Evolutionary conservation across 2,113 vertebrate species (phyloP).

Genomic region (Haemorhous mexicanus): DNA sequence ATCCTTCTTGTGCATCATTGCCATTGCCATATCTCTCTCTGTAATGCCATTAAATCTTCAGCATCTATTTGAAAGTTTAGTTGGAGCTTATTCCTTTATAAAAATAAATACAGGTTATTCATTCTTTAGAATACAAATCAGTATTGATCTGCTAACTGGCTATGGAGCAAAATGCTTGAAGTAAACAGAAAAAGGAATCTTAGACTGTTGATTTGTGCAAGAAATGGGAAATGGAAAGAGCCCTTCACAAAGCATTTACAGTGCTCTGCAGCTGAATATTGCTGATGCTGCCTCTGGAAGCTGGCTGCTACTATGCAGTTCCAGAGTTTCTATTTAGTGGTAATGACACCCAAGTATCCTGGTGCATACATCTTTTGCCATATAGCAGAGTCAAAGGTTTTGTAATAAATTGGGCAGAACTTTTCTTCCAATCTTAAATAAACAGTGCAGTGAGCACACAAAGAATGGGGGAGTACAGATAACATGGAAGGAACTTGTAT

Average conservation of each 20-base stretch:
- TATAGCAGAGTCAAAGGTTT: background rate
- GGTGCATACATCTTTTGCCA: background rate
- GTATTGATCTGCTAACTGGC: background rate
- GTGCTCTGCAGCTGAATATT: background rate
- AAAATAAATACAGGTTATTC: background rate
- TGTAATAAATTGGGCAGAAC: background rate
- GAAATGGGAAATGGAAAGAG: background rate
- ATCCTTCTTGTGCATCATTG: background rate
- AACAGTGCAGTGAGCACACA: background rate
- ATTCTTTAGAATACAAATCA: background rate
- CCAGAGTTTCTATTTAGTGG: background rate
- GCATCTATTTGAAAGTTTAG: background rate
- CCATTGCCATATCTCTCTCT: background rate
- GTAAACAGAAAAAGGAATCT: background rate
- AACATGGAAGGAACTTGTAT: background rate
- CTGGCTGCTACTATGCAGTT: background rate
- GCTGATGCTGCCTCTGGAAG: background rate
- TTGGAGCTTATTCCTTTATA: background rate
- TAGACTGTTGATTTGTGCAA: background rate
- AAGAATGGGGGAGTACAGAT: background rate
- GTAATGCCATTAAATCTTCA: background rate
- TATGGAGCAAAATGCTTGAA: background rate
- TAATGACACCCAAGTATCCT: background rate
- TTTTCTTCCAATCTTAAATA: background rate
- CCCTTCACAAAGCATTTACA: background rate